Evolutionary conservation across 2,888 invertebrate genomes (phyloP).

Genomic region (Ochlodes sylvanus): DNA sequence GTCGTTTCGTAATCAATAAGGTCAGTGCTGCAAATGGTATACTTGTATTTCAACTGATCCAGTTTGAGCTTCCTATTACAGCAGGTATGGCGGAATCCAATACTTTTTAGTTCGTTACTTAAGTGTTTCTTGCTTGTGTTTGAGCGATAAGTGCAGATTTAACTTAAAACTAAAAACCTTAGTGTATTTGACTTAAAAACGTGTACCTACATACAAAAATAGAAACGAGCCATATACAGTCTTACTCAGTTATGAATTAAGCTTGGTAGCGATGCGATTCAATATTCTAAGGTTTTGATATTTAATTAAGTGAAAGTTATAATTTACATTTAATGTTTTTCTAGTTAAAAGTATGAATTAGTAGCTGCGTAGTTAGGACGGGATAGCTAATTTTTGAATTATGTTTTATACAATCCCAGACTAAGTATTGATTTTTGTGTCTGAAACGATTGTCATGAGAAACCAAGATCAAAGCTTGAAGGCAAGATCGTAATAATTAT

Average conservation of each 20-base stretch:
- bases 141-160: slow-evolving; percentile 12
- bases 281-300: neutral
- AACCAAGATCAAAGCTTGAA: slow-evolving; percentile 17
- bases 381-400: neutral
- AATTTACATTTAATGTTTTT: too few species aligned
- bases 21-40: slow-evolving; percentile 43
- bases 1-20: slow-evolving; percentile 42
- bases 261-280: slow-evolving; percentile 9
- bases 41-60: slow-evolving; percentile 16
- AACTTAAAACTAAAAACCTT: slow-evolving; percentile 35
- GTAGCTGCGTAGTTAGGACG: neutral
- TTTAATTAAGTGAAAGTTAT: too few species aligned
- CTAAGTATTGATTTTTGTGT: slow-evolving; percentile 54
- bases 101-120: slow-evolving; percentile 24
- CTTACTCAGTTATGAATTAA: neutral
- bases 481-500: neutral
- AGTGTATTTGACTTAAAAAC: neutral
- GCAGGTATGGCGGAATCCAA: slow-evolving; percentile 34
- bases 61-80: slow-evolving; percentile 5
- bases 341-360: too few species aligned
- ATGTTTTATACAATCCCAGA: neutral
- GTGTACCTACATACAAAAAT: neutral
- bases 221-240: neutral
- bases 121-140: slow-evolving; percentile 25
- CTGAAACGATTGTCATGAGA: slow-evolving; percentile 12